Evolutionary conservation across 2,888 invertebrate species (phyloP).

Genomic region (Drosophila anceps): DNA sequence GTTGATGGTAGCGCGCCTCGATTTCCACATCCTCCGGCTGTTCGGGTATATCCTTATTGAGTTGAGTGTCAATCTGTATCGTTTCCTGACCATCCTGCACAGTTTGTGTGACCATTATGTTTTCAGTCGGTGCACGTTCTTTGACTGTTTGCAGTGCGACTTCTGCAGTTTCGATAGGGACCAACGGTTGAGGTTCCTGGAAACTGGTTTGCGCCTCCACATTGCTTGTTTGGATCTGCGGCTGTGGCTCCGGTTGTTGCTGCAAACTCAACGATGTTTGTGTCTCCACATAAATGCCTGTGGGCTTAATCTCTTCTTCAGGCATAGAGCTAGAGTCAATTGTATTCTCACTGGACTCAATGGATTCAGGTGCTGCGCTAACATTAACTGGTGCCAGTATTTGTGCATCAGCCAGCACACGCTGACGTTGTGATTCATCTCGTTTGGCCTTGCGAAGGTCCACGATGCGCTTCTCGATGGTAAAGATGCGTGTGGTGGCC

Average conservation of each 20-base stretch:
- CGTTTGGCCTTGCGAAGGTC: constrained; percentile 73
- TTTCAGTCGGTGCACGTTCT: constrained; percentile 87
- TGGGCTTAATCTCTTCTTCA: constrained; percentile 87
- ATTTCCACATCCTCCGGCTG: constrained; percentile 88
- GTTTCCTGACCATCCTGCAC: constrained; percentile 89
- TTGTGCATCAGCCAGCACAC: constrained; percentile 76
- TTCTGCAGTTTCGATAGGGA: constrained; percentile 75
- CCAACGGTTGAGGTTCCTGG: constrained; percentile 43
- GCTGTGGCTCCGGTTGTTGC: constrained; percentile 52
- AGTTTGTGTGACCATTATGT: constrained; percentile 89
- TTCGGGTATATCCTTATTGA: constrained; percentile 87
- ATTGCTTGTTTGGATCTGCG: constrained; percentile 51
- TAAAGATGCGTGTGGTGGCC: constrained; percentile 88
- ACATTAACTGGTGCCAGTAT: constrained; percentile 64
- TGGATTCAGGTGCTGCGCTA: constrained; percentile 75
- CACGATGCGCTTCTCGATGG: constrained; percentile 83
- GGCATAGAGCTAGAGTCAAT: constrained; percentile 91
- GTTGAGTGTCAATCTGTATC: constrained; percentile 90
- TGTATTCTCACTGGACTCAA: constrained; percentile 85
- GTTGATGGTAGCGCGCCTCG: constrained; percentile 90
- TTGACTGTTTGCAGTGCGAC: constrained; percentile 83
- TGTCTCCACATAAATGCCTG: constrained; percentile 87
- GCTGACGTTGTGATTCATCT: constrained; percentile 75
- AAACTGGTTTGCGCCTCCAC: constrained; percentile 89
- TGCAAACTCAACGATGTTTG: constrained; percentile 88